Base-by-base conservation (phyloP, 2,888 invertebrate species). In the Mylabris sibirica region DNA sequence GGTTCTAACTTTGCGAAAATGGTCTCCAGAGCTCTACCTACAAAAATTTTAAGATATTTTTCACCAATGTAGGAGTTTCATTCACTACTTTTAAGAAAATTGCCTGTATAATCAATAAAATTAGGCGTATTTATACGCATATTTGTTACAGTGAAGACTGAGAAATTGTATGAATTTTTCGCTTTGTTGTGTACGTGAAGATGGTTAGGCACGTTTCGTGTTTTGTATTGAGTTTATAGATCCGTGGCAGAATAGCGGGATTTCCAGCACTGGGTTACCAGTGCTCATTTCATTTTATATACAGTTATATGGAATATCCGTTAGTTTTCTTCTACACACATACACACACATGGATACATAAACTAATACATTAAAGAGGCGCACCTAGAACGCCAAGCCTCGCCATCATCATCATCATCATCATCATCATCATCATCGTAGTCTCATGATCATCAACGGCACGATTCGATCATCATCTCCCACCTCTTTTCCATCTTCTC, bases 181-280 rank as follows among this genome's bases (percentile, higher is more conserved):
- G n/a, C 3, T 11, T 38, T 11, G 35, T 30, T 35, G 35, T 35
- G 14, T 41, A n/a, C 5, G 41, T 44, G 17, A 22, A 38, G 24
- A 63, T 35, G 24, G n/a, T 35, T 44, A 68, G 63, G 59, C 68
- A 68, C 69, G 69, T 60, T 61, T 49, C 26, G 17, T 64, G 30
- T 34, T 64, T 61, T 38, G 49, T 49, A 49, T 49, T 49, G 49
- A 20, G 49, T 49, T 49, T 49, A 49, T 49, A 49, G 64, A 67
- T 67, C 75, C 73, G 71, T 63, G 67, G 60, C 41, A 63, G 72
- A 68, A 68, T 76, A 78, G 77, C 79, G 78, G 79, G 77, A 78
- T 73, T 67, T 62, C 63, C 59, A 71, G 76, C 78, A 80, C 78
- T 80, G 75, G 79, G 79, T 80, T 79, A 80, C 76, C 79, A 78